Base-by-base conservation (phyloP, 2,113 vertebrate species). In the Todiramphus chloris region DNA sequence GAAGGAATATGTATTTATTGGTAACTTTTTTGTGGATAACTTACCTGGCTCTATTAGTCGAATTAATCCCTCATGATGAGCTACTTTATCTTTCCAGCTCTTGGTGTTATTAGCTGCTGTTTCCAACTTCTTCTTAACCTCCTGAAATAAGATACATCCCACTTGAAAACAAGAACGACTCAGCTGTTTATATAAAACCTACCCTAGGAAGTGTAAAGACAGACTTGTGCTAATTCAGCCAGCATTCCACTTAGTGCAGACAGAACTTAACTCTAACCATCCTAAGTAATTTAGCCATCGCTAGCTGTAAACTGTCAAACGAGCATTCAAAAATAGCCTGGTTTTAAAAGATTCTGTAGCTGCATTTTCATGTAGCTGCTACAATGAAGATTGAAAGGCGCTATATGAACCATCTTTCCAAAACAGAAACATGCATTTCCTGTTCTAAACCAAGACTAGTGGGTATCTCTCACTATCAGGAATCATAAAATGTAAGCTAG, bases 21-120 rank as follows among this genome's bases (percentile, higher is more conserved):
- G 17, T 43, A 53, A 60, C 35, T 50, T 20, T 28, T 67, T 37
- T 69, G 28, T 13, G 66, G 62, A 9, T 50, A 87, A 63, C 85
- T 87, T 97, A 99, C 99, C 99, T 98, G 99, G 99, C 87, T 99
- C 98, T 96, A 99, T 99, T 96, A 99, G 97, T 33, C 99, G 98
- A 67, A 99, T 98, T 89, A 99, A 94, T 17, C 99, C 99, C 89
- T 99, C 99, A 6, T 99, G 99, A 60, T 99, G 98, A 37, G 98
- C 98, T 95, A 99, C 99, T 97, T 99, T 99, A 97, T 99, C 99
- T 95, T 99, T 99, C 99, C 99, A 99, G 83, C 98, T 99, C 96
- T 97, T 99, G 37, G 99, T 99, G 84, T 98, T 99, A 89, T 97
- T 99, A 43, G 99, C 94, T 59, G 99, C 99, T 4, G 98, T 97